These are phyloP conservation scores for Jaculus jaculus DNA, from an alignment of 2,113 vertebrate species.

Conservation along the genomic window DNA sequence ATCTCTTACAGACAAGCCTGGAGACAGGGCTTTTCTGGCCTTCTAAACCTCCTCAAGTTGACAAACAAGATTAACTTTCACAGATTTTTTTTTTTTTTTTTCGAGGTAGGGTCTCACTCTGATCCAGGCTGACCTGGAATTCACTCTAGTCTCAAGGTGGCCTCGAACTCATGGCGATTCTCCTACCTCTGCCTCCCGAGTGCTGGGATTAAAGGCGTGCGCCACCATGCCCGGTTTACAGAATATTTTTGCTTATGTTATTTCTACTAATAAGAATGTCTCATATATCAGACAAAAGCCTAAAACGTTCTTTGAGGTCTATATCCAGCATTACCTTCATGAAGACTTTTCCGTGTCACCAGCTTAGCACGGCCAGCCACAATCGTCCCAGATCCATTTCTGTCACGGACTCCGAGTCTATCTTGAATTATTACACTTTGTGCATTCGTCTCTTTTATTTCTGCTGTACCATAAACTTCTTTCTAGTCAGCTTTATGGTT, in stretches of 20 bases:
- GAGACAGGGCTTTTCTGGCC: no score
- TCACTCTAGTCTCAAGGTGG: no score
- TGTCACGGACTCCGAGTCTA: neutral
- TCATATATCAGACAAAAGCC: neutral
- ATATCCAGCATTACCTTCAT: neutral
- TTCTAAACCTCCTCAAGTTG: no score
- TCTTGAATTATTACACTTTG: constrained; percentile 15
- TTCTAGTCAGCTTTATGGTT: neutral
- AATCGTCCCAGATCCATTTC: neutral
- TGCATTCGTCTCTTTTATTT: neutral
- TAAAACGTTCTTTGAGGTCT: neutral
- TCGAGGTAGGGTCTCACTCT: no score
- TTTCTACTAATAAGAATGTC: constrained; percentile 13
- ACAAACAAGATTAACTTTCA: no score
- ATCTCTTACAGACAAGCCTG: no score
- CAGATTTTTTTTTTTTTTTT: no score
- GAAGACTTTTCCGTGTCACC: neutral
- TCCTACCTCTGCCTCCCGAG: no score
- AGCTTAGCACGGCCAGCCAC: neutral
- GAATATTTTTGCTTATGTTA: neutral
- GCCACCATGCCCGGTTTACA: no score
- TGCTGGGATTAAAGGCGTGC: no score
- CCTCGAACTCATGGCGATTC: no score
- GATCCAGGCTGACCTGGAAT: no score
- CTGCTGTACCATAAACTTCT: neutral